Evolutionary conservation across 2,113 vertebrate species (phyloP), one percentile per base, ranked within the genome.

Genomic region (Odocoileus virginianus): DNA sequence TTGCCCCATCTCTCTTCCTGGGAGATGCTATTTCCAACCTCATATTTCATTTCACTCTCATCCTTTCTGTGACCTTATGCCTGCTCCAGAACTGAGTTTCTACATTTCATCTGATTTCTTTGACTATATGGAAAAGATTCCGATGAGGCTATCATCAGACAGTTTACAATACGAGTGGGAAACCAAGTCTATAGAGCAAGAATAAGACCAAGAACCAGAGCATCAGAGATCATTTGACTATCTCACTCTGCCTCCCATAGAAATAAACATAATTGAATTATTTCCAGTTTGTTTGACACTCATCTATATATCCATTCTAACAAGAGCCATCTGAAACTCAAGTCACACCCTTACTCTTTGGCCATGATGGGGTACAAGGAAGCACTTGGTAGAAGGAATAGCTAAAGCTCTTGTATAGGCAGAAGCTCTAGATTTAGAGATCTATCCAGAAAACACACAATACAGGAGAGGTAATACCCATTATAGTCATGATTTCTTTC

Each of bases 391-490:
- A 16, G 15, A 33, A 88, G 50, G 25, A 54, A 61, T 33, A 82
- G 33, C 12, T 92, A 52, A 57, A 78, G 10, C 9, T 74, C 74
- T 67, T 55, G 27, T 2, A 25, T 10, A 87, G 19, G 6, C 30
- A 87, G 21, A 28, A 79, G 2, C 30, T 86, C 13, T 36, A 30
- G 50, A 27, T 74, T 61, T 40, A 86, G 76, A 60, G n/a, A 78
- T 12, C 3, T 2, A 17, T 4, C 9, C 11, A n/a, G 16, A 82
- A 14, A 7, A 28, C 14, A 19, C 9, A 4, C 21, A 45, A 0
- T 3, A 1, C 7, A 21, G 52, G 5, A 33, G 5, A 89, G 3
- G 4, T 58, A 54, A 57, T 11, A 21, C 12, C 9, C 17, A 28
- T 25, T 33, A 19, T 4, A 13, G 16, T 1, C 1, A 23, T 0